Conservation (phyloP, 2,888 invertebrate genomes). For the Petrolisthes manimaculis region DNA sequence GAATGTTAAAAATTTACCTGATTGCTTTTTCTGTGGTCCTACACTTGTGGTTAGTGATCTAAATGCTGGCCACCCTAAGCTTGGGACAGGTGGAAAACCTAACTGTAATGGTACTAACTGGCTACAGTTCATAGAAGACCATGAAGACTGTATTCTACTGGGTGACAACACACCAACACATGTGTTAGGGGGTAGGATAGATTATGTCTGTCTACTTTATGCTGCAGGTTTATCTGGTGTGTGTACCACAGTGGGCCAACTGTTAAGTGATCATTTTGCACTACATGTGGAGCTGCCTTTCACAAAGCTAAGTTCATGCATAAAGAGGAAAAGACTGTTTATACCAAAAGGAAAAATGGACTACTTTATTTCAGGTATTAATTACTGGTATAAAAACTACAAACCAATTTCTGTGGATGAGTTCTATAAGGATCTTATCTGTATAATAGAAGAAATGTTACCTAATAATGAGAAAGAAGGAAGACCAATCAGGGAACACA, state of each 20-base stretch:
- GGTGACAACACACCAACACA: background rate
- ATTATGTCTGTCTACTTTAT: conserved; percentile 1
- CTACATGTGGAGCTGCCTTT: background rate
- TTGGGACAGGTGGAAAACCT: background rate
- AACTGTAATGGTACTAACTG: background rate
- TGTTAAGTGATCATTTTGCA: background rate
- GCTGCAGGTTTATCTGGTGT: background rate
- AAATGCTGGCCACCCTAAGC: background rate
- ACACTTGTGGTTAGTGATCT: background rate
- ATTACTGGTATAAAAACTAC: background rate
- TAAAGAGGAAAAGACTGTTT: background rate
- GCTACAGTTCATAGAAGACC: background rate
- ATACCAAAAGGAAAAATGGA: background rate
- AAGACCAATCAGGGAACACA: background rate
- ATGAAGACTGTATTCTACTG: background rate
- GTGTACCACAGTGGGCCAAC: background rate
- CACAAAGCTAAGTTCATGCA: background rate
- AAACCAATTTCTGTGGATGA: background rate
- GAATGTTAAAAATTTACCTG: background rate
- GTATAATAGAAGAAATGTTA: background rate
- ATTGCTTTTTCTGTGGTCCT: background rate
- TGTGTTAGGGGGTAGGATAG: background rate
- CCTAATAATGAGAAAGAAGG: background rate
- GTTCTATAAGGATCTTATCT: background rate
- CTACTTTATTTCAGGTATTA: background rate